Evolutionary conservation across 2,113 vertebrate species (phyloP).

Genomic region (Oxygymnocypris stewartii): DNA sequence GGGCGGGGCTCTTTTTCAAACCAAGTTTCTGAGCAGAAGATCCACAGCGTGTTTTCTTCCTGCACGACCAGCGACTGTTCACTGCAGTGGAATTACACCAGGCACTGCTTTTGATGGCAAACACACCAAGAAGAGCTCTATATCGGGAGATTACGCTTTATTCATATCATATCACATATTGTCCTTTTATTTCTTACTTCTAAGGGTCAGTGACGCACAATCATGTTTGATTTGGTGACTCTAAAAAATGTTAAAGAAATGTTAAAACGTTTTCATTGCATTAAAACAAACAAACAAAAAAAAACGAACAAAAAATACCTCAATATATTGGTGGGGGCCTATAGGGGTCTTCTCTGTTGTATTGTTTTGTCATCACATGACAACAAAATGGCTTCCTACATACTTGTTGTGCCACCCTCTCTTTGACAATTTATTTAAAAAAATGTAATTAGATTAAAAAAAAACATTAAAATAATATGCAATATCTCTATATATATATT

Average conservation of each 20-base stretch:
- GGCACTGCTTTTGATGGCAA: slow-evolving; percentile 20
- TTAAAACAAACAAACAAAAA: background rate
- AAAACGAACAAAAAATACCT: too few species aligned
- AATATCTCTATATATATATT: too few species aligned
- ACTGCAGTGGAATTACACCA: slow-evolving; percentile 32
- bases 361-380: background rate
- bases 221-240: background rate
- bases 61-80: slow-evolving; percentile 23
- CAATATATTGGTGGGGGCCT: background rate
- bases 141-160: background rate
- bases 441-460: too few species aligned
- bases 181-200: background rate
- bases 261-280: background rate
- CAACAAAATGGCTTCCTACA: background rate
- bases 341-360: background rate
- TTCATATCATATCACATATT: background rate
- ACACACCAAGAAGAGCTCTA: background rate
- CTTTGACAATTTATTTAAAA: background rate
- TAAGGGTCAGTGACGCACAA: too few species aligned
- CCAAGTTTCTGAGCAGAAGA: slow-evolving; percentile 68
- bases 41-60: slow-evolving; percentile 51
- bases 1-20: slow-evolving; percentile 72
- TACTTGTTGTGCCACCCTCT: background rate
- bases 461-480: too few species aligned
- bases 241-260: background rate